Evolutionary conservation across 2,113 vertebrate genomes (phyloP), one percentile per base, ranked within the genome.

Genomic region (Tachysurus vachellii): DNA sequence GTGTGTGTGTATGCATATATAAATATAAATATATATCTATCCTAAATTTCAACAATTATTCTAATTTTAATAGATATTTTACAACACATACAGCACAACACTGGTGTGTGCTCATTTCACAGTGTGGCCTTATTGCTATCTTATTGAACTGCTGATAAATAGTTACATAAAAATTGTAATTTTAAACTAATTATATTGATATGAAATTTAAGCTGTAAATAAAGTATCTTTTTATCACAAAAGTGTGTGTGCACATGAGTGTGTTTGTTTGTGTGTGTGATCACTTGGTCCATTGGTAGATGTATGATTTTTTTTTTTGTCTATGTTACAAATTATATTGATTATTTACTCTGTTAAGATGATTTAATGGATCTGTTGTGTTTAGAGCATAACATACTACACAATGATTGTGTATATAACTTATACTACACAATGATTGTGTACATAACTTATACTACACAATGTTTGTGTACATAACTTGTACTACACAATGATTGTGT

Each of bases 191-290:
- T 79, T 84, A 88, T 86, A 85, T 87, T 83, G 23, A 85, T 88
- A 88, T 79, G 26, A 77, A 75, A 85, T 87, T 59, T 23, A 89
- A 88, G 84, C 56, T 91, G 91, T 90, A 90, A 92, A 92, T 92
- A 91, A 90, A 91, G 70, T 88, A 3, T 88, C 71, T 44, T 92
- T 91, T 90, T 90, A 91, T 81, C 81, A 88, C 83, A 83, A 66
- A 71, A 17, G 47, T 75, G 61, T 66, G 61, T 79, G n/a, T 42
- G 21, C n/a, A n/a, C n/a, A n/a, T 68, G 83, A 42, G 36, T 68
- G 53, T 56, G 83, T 73, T 1, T 36, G 36, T 36, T 1, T 36
- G 36, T 36, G n/a, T 80, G 42, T 61, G 26, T 31, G 31, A 14
- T 0, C 16, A 59, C 56, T 57, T 57, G 56, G 56, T 59, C 23